Evolutionary conservation across 2,113 vertebrate genomes (phyloP).

Genomic region (Recurvirostra avosetta): DNA sequence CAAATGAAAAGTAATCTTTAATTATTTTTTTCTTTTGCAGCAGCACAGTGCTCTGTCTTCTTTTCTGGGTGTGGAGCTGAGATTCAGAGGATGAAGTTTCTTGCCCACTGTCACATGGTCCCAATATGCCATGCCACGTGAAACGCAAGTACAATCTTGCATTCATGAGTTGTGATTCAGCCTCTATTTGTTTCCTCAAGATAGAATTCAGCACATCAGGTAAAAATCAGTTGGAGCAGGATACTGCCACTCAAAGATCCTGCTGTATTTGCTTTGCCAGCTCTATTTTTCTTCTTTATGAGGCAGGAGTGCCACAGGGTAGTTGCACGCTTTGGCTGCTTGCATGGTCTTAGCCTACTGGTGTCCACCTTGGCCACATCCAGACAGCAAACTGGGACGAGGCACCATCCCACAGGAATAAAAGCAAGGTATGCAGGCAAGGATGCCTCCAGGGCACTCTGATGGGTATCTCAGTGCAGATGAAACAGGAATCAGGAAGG

Average conservation of each 20-base stretch:
- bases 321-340: background rate
- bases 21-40: background rate
- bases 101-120: background rate
- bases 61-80: background rate
- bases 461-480: background rate
- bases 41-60: background rate
- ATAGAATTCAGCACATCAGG: background rate
- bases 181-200: background rate
- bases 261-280: background rate
- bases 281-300: fast-evolving
- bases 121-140: fast-evolving
- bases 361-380: background rate
- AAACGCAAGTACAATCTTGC: background rate
- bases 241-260: background rate
- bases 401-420: background rate
- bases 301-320: background rate
- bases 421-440: background rate
- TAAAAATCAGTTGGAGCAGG: background rate
- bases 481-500: background rate
- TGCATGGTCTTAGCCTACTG: background rate
- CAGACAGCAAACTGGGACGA: background rate
- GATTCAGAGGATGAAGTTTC: background rate
- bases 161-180: background rate
- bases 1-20: background rate
- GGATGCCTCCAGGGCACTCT: background rate